Conservation (phyloP, 2,888 invertebrate genomes). For the Mesoligia furuncula region DNA sequence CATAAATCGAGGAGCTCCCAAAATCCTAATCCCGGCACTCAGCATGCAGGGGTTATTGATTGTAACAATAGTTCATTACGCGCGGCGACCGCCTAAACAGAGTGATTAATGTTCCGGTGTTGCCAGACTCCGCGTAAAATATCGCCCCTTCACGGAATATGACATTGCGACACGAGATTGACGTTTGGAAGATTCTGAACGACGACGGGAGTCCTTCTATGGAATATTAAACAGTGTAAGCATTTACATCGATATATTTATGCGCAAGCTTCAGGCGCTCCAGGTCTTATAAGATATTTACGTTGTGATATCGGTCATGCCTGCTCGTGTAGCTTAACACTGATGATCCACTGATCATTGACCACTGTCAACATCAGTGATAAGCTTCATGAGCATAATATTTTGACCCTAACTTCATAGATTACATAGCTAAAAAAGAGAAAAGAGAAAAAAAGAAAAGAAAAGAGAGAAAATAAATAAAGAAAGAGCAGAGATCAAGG, state of each 20-base stretch:
- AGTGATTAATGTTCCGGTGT: slow-evolving; percentile 74
- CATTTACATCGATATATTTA: neutral
- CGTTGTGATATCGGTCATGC: neutral
- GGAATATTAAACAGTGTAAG: slow-evolving; percentile 29
- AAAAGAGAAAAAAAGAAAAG: too few relatives aligned
- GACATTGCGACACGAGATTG: slow-evolving; percentile 45
- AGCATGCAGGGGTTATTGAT: slow-evolving; percentile 68
- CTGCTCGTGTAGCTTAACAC: neutral
- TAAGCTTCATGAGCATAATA: neutral
- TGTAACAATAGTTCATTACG: slow-evolving; percentile 76
- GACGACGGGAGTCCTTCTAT: neutral
- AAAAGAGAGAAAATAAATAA: too few relatives aligned
- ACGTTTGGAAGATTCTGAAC: slow-evolving; percentile 20
- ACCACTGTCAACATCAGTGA: neutral
- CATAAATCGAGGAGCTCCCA: slow-evolving; percentile 32
- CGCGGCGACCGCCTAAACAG: slow-evolving; percentile 69
- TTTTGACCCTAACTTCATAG: neutral
- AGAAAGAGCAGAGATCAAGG: neutral
- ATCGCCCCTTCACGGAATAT: slow-evolving; percentile 48
- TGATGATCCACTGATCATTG: neutral
- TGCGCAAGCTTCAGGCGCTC: neutral
- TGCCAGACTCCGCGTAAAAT: slow-evolving; percentile 54
- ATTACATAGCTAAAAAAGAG: too few relatives aligned
- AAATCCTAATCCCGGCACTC: slow-evolving; percentile 46
- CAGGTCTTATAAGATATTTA: neutral